Evolutionary conservation across 2,888 invertebrate genomes (phyloP).

Genomic region (Magallana nippona): DNA sequence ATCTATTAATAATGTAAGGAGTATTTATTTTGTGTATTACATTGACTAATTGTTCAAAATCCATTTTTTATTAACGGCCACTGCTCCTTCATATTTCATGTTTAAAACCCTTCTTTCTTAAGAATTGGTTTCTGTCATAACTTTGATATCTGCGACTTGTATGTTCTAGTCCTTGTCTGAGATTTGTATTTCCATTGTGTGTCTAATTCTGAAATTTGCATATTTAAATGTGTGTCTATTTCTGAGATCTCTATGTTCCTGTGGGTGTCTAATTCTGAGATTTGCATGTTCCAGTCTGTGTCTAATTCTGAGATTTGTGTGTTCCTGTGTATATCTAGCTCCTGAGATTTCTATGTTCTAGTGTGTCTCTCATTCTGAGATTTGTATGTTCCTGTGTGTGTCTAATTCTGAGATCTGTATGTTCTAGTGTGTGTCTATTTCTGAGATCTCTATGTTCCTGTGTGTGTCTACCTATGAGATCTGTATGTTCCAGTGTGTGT

Average conservation of each 20-base stretch:
- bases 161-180: neutral
- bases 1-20: conserved; percentile 91
- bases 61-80: too few species aligned
- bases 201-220: neutral
- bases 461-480: neutral
- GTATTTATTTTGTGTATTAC: neutral
- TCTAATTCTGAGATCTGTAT: neutral
- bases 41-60: too few species aligned
- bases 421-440: conserved; percentile 60
- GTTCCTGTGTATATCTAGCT: conserved; percentile 58
- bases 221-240: conserved; percentile 58
- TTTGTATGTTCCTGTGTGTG: neutral
- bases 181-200: neutral
- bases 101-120: too few species aligned
- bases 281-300: neutral
- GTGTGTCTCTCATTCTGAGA: neutral
- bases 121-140: too few species aligned
- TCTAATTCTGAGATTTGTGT: neutral
- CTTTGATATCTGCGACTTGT: neutral
- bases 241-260: conserved; percentile 36
- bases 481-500: neutral
- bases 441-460: conserved; percentile 11
- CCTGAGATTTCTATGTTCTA: conserved; percentile 37
- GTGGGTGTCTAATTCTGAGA: neutral
- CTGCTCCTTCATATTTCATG: too few species aligned